These are phyloP conservation scores for Cranoglanis bouderius DNA, from an alignment of 2,113 vertebrate species.

Conservation along the genomic window DNA sequence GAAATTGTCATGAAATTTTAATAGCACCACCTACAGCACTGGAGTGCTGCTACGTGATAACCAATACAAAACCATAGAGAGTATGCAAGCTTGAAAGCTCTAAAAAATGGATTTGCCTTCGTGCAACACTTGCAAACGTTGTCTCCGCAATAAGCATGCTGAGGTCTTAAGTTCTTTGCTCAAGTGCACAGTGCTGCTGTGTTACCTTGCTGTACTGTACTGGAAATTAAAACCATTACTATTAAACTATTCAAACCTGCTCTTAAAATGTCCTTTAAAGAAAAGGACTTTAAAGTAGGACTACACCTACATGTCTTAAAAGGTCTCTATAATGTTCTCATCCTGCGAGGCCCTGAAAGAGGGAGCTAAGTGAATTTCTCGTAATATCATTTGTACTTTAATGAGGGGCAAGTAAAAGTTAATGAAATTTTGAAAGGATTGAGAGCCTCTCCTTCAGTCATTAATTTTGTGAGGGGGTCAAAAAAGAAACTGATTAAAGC, in stretches of 20 bases:
- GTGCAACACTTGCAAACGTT: background rate
- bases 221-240: no score
- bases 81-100: background rate
- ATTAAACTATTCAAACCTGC: background rate
- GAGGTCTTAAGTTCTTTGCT: constrained; percentile 14
- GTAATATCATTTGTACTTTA: constrained; percentile 42
- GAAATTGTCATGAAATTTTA: background rate
- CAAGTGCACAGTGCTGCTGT: background rate
- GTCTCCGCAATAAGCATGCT: background rate
- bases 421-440: constrained; percentile 41
- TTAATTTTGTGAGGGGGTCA: constrained; percentile 29
- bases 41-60: background rate
- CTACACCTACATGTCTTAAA: constrained; percentile 12
- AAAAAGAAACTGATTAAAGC: constrained; percentile 11
- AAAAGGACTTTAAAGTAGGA: constrained; percentile 21
- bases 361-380: constrained; percentile 37
- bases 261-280: background rate
- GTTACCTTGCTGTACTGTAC: background rate
- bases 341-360: constrained; percentile 7
- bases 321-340: constrained; percentile 1
- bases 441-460: constrained; percentile 27
- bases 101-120: background rate
- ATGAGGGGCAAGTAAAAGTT: constrained; percentile 47
- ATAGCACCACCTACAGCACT: background rate
- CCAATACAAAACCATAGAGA: background rate